Evolutionary conservation across 2,888 invertebrate genomes (phyloP).

Genomic region (Conops quadrifasciatus): DNA sequence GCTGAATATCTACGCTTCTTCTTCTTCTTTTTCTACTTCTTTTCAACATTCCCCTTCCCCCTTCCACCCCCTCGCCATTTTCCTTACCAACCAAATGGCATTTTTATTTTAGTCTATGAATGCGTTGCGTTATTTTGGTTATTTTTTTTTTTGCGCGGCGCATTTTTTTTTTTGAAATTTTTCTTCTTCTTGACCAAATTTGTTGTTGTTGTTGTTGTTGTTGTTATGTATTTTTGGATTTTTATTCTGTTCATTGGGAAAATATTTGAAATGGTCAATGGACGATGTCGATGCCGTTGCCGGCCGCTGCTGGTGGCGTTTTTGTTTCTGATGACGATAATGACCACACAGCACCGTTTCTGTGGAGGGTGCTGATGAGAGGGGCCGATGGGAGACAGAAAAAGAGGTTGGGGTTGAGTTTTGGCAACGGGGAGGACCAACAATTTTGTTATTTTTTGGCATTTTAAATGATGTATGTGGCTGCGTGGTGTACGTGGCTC

Average conservation of each 20-base stretch:
- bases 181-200: not conserved
- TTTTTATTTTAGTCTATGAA: conserved; percentile 33
- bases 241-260: conserved; percentile 34
- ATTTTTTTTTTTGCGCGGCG: conserved; percentile 19
- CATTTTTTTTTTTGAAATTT: conserved; percentile 19
- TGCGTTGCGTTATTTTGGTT: conserved; percentile 31
- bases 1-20: not conserved
- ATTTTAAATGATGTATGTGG: conserved; percentile 55
- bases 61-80: not conserved
- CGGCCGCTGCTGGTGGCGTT: not conserved
- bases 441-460: conserved; percentile 38
- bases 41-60: too few species aligned
- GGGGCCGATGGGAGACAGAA: not conserved
- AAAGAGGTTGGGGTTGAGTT: not conserved
- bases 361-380: not conserved
- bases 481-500: not conserved
- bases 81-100: not conserved
- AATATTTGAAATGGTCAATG: conserved; percentile 56
- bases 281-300: conserved; percentile 43
- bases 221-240: conserved; percentile 43
- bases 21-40: conserved; percentile 24
- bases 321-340: conserved; percentile 7
- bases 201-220: conserved; percentile 42
- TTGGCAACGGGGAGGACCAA: conserved; percentile 1
- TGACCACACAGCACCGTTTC: not conserved